phyloP scores from a whole-genome alignment of 2,888 invertebrate species.

The Empis livida region DNA sequence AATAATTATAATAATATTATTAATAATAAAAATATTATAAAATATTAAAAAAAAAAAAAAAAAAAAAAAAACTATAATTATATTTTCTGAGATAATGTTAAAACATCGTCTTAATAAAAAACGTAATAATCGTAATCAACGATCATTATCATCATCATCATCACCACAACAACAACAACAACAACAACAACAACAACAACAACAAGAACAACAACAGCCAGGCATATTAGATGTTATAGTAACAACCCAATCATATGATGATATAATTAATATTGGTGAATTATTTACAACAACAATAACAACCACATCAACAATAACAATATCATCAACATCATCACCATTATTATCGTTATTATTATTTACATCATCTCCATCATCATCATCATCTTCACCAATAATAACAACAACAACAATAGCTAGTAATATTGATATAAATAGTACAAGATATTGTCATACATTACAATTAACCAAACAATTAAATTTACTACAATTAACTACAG shows the following conservation, averaged over 20 bases:
- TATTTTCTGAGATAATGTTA: neutral
- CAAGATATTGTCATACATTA: too few relatives aligned
- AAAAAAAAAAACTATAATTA: neutral
- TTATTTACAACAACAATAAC: neutral
- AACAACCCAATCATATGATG: neutral
- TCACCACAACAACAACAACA: neutral
- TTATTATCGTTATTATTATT: neutral
- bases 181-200: neutral
- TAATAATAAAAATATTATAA: too few relatives aligned
- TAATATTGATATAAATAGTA: too few relatives aligned
- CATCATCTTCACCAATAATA: neutral
- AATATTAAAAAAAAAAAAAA: neutral
- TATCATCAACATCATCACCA: neutral
- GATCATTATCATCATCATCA: neutral
- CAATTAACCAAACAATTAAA: too few relatives aligned
- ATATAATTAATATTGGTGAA: neutral
- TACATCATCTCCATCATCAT: neutral
- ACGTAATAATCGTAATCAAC: neutral
- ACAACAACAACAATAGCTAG: neutral
- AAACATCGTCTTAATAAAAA: neutral
- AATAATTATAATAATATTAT: too few relatives aligned
- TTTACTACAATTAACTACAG: neutral
- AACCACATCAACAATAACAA: neutral
- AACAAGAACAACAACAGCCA: neutral
- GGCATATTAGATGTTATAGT: too few relatives aligned